Evolutionary conservation across 2,888 invertebrate genomes (phyloP).

Genomic region (Rotaria macrura): DNA sequence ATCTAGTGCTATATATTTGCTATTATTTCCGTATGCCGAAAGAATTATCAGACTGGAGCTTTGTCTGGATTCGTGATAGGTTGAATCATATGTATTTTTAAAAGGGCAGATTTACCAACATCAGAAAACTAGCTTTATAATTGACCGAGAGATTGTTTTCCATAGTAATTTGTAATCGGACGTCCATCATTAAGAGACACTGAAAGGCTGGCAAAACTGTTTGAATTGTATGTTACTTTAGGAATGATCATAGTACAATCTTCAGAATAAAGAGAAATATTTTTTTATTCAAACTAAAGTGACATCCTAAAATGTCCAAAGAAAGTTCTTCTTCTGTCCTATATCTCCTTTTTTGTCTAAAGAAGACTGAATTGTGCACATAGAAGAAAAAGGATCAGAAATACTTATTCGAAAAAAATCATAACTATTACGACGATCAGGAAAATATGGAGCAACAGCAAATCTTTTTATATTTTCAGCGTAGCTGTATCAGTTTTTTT

Average conservation of each 20-base stretch:
- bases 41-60: background rate
- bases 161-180: background rate
- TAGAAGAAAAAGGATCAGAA: background rate
- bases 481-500: background rate
- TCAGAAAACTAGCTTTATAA: background rate
- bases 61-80: background rate
- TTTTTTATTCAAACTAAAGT: too few species aligned
- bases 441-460: background rate
- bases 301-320: too few species aligned
- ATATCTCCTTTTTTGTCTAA: too few species aligned
- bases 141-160: background rate
- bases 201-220: background rate
- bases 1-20: background rate
- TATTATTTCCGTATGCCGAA: background rate
- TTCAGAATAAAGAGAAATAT: background rate
- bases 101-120: background rate
- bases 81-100: background rate
- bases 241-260: background rate
- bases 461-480: background rate
- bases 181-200: background rate
- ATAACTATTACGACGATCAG: background rate
- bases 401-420: background rate
- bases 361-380: background rate
- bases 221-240: background rate
- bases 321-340: too few species aligned